Base-by-base conservation (phyloP, 37 sponge, comb jelly and placozoan genomes). In the Chondrilla cf. caribensis region DNA sequence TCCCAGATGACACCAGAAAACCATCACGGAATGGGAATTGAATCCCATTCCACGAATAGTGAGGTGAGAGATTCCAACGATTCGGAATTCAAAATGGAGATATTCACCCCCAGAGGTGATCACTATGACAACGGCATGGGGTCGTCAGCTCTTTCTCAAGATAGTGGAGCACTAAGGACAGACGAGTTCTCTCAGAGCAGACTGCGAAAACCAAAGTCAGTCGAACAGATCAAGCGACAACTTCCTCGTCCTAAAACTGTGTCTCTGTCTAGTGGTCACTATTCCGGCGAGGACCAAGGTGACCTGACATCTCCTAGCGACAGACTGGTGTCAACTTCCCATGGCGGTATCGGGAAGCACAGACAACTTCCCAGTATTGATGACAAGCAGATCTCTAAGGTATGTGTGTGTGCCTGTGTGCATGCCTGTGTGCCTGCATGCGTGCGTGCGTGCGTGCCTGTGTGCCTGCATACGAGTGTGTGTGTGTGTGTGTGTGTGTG, bases 241-340 rank as follows among this genome's bases (percentile, higher is more conserved):
- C 76, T 73, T 25, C 76, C 76, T 42, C 76, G 76, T 8, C 76
- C 76, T 0, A 73, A 73, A 24, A 73, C 76, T 36, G 76, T 73
- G 24, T 73, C 76, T 6, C 70, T 68, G 31, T 36, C 38, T 24
- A 67, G 68, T 33, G 40, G 76, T 38, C 17, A 2, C 43, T 1
- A 39, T 19, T 17, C 43, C 44, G 29, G 29, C 35, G 33, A 33
- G 15, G 68, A 67, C 0, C 33, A 28, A 1, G 29, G n/a, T 26
- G 15, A 33, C 33, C 33, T 67, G 35, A 67, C 35, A 33, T 73
- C 76, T 15, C 76, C 44, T 32, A 73, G 76, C 24, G 44, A 73
- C 15, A 42, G 44, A 11, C 76, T 37, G 2, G 39, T 43, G 24
- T 43, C 44, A 25, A 1, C 38, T 24, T 62, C 64, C 29, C 64